Conservation (phyloP, 2,888 invertebrate genomes). For the Coremacera marginata region DNA sequence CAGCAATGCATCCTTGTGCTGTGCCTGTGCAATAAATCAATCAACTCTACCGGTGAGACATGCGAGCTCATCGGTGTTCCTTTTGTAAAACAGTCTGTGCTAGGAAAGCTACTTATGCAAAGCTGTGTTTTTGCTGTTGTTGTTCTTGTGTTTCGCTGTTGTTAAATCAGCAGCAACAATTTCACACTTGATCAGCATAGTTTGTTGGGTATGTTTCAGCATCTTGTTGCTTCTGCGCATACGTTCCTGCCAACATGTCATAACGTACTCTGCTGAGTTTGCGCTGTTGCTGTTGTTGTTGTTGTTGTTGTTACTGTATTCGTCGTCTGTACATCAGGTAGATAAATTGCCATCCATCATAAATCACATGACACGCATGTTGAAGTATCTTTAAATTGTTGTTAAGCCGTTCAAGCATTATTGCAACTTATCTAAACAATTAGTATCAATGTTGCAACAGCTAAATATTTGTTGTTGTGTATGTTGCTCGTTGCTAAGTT, state of each 20-base stretch:
- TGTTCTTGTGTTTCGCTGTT: neutral
- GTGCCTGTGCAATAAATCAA: constrained; percentile 8
- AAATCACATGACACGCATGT: constrained; percentile 37
- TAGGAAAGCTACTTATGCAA: neutral
- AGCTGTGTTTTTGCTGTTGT: neutral
- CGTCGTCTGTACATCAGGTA: neutral
- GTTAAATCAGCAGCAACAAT: constrained; percentile 32
- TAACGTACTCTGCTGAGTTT: neutral
- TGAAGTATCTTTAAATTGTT: neutral
- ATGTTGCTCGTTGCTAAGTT: neutral
- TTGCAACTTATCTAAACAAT: neutral
- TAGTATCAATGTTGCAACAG: neutral
- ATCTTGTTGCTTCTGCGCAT: neutral
- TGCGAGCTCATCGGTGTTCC: neutral
- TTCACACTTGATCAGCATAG: constrained; percentile 36
- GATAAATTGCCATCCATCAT: constrained; percentile 45
- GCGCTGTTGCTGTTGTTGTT: constrained; percentile 18
- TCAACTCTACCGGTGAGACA: neutral
- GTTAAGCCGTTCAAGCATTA: neutral
- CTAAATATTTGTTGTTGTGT: neutral
- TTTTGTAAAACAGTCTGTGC: neutral
- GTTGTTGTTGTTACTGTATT: constrained; percentile 36
- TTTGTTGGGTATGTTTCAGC: neutral
- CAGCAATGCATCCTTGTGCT: constrained; percentile 1
- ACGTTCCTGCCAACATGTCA: neutral